Percentiles rank a stretch among this genome's conserved stretches.
Evolutionary conservation across 2,113 vertebrate species (phyloP).

Genomic region (Gymnogyps californianus): DNA sequence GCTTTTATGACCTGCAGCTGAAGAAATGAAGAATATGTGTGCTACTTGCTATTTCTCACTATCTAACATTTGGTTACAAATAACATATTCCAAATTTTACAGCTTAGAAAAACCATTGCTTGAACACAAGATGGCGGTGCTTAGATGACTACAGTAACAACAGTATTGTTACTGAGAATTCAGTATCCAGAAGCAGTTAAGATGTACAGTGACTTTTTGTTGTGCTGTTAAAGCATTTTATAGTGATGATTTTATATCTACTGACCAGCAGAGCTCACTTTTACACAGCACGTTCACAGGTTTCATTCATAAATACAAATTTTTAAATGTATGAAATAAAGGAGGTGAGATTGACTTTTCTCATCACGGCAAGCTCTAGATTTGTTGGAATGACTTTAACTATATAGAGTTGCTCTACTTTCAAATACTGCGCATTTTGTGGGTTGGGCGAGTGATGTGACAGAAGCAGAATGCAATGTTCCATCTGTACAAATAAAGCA

Average conservation of each 20-base stretch:
- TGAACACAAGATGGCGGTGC: constrained; percentile 63
- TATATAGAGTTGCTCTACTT: not conserved
- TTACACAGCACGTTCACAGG: not conserved
- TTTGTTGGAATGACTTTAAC: not conserved
- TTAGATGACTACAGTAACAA: not conserved
- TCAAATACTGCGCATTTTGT: not conserved
- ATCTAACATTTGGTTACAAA: not conserved
- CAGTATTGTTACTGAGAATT: not conserved
- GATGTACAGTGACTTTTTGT: not conserved
- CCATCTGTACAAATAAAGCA: not conserved
- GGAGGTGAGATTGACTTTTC: not conserved
- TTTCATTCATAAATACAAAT: not conserved
- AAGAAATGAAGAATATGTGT: not conserved
- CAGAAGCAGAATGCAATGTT: not conserved
- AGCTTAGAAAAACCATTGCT: not conserved
- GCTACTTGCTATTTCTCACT: not conserved
- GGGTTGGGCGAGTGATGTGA: not conserved
- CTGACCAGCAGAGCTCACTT: not conserved
- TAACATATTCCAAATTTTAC: not conserved
- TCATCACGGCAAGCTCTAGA: not conserved
- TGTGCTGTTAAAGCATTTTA: not conserved
- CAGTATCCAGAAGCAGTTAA: not conserved
- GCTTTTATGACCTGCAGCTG: not conserved
- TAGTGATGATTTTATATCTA: not conserved
- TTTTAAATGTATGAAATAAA: not conserved